Percentiles rank a stretch among this genome's conserved stretches.
Evolutionary conservation across 2,797 vertebrate genomes (phyloP).

Genomic region (Myiothlypis coronata): DNA sequence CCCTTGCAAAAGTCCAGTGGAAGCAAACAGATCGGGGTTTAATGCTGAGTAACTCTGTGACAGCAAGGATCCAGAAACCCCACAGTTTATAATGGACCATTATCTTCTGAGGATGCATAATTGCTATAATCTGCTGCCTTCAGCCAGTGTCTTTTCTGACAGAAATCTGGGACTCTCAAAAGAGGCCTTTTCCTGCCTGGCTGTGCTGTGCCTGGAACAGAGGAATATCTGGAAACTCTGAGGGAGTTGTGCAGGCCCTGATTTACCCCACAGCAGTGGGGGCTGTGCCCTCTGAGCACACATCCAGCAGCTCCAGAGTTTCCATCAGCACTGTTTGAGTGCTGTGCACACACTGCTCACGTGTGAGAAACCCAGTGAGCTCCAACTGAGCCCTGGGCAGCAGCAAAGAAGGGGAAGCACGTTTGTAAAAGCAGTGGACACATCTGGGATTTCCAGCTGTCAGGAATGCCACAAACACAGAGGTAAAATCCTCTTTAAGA

Average conservation of each 20-base stretch:
- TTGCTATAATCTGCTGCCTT: not conserved
- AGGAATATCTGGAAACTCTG: accelerated
- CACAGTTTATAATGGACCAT: not conserved
- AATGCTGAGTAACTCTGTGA: not conserved
- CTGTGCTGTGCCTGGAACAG: not conserved
- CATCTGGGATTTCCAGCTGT: not conserved
- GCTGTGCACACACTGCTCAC: not conserved
- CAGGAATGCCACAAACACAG: not conserved
- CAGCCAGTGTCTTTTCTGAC: not conserved
- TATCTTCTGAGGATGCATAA: not conserved
- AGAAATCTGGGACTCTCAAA: not conserved
- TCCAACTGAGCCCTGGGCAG: not conserved
- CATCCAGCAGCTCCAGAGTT: not conserved
- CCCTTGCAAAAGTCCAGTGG: not conserved
- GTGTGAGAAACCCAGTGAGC: accelerated
- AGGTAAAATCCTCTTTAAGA: not conserved
- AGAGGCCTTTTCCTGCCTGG: not conserved
- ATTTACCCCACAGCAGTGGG: not conserved
- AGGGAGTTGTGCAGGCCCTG: not conserved
- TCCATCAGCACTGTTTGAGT: not conserved
- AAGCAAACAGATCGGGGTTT: not conserved
- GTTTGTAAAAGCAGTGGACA: accelerated
- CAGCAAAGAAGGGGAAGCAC: not conserved
- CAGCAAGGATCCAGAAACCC: not conserved
- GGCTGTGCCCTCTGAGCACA: not conserved